Base-by-base conservation (phyloP, 2,797 vertebrate genomes). In the Vipera ursinii region DNA sequence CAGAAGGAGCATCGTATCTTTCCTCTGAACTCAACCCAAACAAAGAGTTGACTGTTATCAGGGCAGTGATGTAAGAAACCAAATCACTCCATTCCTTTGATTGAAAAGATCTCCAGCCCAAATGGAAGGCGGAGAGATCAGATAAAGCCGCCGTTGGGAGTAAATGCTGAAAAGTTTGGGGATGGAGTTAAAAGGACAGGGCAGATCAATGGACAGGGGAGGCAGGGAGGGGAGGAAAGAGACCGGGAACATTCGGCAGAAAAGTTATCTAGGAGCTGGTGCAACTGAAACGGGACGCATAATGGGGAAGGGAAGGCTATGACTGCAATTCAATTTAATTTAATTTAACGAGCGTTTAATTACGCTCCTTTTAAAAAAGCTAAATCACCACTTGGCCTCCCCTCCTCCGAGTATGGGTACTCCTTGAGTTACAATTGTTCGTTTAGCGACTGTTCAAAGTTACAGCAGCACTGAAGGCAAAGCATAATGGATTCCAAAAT, bases 11-110 rank as follows among this genome's bases (percentile, higher is more conserved):
- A 2, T 86, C 94, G 96, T 95, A 96, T 95, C 95, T 95, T 93
- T 91, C 91, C 91, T 95, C 94, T 55, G 92, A 96, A 96, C 94
- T 93, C 91, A 89, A 94, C 93, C 90, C 89, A 95, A 97, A 98
- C 97, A 98, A 97, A 97, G 97, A 96, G 95, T 91, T 95, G 94
- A 96, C 97, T 97, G 97, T 97, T 97, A 96, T 96, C 89, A 94
- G 86, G 89, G 88, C 93, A 95, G 96, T 96, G 95, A 96, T 91
- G 85, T 17, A 94, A 96, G 96, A 96, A 96, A 96, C 51, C 73
- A 44, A 96, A 95, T 92, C 91, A 89, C 96, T 94, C 78, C 32
- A 32, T 96, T 95, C 92, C 90, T 56, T 44, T 85, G 89, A 96
- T 56, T 87, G 88, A 96, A 96, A 95, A 92, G 91, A 86, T 87